Evolutionary conservation across 2,797 vertebrate genomes (phyloP), one percentile per base, ranked within the genome.

Genomic region (Choloepus didactylus): DNA sequence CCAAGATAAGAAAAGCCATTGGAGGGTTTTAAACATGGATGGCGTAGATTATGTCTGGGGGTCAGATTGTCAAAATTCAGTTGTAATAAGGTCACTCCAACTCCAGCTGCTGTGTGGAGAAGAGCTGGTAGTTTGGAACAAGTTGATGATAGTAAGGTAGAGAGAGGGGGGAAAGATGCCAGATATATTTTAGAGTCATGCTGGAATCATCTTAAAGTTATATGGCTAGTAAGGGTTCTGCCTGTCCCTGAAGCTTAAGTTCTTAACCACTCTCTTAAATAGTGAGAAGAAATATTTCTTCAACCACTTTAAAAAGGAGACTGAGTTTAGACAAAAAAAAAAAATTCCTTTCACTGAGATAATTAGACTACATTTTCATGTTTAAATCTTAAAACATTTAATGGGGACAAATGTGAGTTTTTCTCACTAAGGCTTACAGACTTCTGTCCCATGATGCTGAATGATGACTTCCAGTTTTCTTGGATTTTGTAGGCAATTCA

Each of bases 351-450:
- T 87, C 69, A 66, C 69, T 64, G n/a, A 69, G 41, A 46, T 46
- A 82, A 56, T 54, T 35, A 96, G 56, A 91, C 93, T 29, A 77
- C 7, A 62, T 49, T 84, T 94, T 93, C 59, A 93, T 60, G 23
- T 87, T 73, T 92, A 95, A 84, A 75, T 88, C 27, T 82, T 23
- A 62, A 89, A 95, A 70, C 10, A 5, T 51, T 95, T 77, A 83
- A 64, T 75, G 67, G 9, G 14, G 10, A n/a, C 16, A 89, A 86
- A 87, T 76, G 29, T 54, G 21, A 77, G n/a, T 87, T 69, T 89
- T 64, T 82, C 67, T 84, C 21, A 54, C 81, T 23, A 87, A 73
- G 59, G 19, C 31, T 91, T 86, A 89, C 0, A 89, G 54, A 66
- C 4, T 46, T 81, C 49, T 77, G 59, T 8, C 5, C 11, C 6